Evolutionary conservation across 2,113 vertebrate species (phyloP), one percentile per base, ranked within the genome.

Genomic region (Chaenocephalus aceratus): DNA sequence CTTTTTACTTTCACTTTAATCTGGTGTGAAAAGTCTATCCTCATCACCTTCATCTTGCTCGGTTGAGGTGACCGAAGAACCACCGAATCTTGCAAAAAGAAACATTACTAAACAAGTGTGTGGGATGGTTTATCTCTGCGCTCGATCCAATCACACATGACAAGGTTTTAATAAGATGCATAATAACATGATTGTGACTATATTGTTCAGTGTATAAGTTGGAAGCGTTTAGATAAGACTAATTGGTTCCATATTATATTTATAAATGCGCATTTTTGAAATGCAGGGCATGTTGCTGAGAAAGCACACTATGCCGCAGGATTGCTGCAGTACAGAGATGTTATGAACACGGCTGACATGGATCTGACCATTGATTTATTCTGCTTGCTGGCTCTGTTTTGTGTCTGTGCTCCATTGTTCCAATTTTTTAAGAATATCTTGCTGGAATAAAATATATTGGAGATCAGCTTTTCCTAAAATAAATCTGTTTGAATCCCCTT

Each of bases 301-400:
- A 78, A 57, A 45, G 23, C 14, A 21, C 6, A 0, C 16, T 14
- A 2, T 13, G 23, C 21, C 45, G 52, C 26, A 65, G 10, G 15
- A 3, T 9, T 64, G 10, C 57, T 67, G 54, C 49, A 45, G 52
- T 41, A 5, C 21, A 72, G 12, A 4, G 13, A 34, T 44, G 63
- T 34, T n/a, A 46, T 78, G 41, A 70, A 45, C 45, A 72, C 10
- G 34, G 61, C 56, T 76, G 53, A 66, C 44, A 52, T 72, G 53
- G 77, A 81, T 68, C 65, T 26, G 1, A 46, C 4, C 61, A 61
- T 48, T 52, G 79, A 80, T 77, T 79, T 0, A 45, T 54, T 0
- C 41, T 66, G 30, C 45, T 14, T 10, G 3, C 26, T 46, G 4
- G 36, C 0, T 83, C 45, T 53, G 14, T 65, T 58, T 18, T 44